Evolutionary conservation across 2,797 vertebrate species (phyloP).

Genomic region (Pelodytes ibericus): DNA sequence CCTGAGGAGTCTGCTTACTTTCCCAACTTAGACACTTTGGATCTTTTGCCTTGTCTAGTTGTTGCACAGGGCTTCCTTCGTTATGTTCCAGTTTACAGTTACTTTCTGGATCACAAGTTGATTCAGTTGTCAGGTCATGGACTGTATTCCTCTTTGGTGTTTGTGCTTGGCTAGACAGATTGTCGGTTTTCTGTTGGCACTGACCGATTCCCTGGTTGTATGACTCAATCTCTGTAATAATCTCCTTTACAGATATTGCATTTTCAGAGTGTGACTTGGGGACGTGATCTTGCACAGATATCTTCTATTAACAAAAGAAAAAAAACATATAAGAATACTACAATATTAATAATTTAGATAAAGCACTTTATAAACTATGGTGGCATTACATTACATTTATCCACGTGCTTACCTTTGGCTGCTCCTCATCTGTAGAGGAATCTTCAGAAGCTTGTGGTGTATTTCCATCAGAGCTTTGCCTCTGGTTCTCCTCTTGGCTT

Average conservation of each 20-base stretch:
- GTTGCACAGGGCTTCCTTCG: constrained; percentile 53
- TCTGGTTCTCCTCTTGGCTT: constrained; percentile 61
- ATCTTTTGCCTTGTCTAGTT: constrained; percentile 64
- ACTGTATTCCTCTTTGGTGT: constrained; percentile 73
- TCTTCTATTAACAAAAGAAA: constrained; percentile 59
- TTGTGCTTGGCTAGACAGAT: constrained; percentile 64
- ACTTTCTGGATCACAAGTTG: constrained; percentile 55
- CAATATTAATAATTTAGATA: too few relatives aligned
- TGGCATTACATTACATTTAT: too few relatives aligned
- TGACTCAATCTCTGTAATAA: constrained; percentile 91
- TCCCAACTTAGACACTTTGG: constrained; percentile 49
- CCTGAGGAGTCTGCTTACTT: constrained; percentile 34
- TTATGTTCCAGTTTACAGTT: constrained; percentile 60
- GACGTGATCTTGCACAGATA: constrained; percentile 66
- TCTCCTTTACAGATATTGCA: constrained; percentile 87
- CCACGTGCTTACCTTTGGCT: constrained; percentile 70
- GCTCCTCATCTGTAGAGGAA: constrained; percentile 76
- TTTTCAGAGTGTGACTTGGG: constrained; percentile 78
- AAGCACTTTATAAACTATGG: too few relatives aligned
- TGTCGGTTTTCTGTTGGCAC: constrained; percentile 69
- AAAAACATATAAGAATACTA: too few relatives aligned
- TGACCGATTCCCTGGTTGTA: constrained; percentile 78
- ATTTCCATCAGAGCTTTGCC: constrained; percentile 66
- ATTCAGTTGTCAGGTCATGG: constrained; percentile 69
- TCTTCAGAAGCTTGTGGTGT: constrained; percentile 72